A percentile compares a stretch with the other conserved stretches of the same genome.
phyloP scores from a whole-genome alignment of 2,888 invertebrate species.

The Protophormia terraenovae region DNA sequence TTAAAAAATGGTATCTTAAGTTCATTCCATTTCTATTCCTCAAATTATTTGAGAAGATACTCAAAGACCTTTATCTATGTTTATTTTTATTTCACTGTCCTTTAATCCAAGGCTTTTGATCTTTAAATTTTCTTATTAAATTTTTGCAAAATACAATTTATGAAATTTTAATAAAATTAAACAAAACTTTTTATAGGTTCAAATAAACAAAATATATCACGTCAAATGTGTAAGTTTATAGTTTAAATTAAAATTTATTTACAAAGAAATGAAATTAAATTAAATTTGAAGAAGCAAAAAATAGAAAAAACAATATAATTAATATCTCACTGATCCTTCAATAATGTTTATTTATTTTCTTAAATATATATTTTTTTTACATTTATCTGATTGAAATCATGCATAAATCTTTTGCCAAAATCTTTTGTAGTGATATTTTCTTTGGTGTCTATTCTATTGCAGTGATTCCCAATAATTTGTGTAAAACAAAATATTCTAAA shows the following conservation, averaged over 20 bases:
- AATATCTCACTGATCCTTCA: slow-evolving; percentile 67
- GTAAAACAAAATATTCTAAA: background rate
- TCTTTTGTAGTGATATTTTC: slow-evolving; percentile 25
- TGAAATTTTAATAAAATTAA: background rate
- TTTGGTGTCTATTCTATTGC: slow-evolving; percentile 10
- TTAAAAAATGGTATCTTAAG: too few relatives aligned
- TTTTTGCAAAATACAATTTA: too few relatives aligned
- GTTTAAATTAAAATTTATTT: slow-evolving; percentile 43
- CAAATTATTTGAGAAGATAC: too few relatives aligned
- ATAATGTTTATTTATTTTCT: slow-evolving; percentile 67
- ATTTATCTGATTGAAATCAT: slow-evolving; percentile 66
- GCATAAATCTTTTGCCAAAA: slow-evolving; percentile 66
- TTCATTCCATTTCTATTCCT: too few relatives aligned
- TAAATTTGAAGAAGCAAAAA: slow-evolving; percentile 4
- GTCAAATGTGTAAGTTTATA: background rate
- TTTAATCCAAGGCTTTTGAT: too few relatives aligned
- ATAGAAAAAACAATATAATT: slow-evolving; percentile 59
- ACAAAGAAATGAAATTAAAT: slow-evolving; percentile 23
- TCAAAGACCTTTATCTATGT: too few relatives aligned
- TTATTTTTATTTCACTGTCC: too few relatives aligned
- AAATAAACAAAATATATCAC: slow-evolving; percentile 10
- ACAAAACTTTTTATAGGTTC: background rate
- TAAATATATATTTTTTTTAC: slow-evolving; percentile 22
- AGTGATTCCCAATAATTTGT: slow-evolving; percentile 10
- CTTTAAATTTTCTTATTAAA: too few relatives aligned